A percentile compares a stretch with the other conserved stretches of the same genome.
phyloP scores from a whole-genome alignment of 2,888 invertebrate genomes.

The Acleris laterana region DNA sequence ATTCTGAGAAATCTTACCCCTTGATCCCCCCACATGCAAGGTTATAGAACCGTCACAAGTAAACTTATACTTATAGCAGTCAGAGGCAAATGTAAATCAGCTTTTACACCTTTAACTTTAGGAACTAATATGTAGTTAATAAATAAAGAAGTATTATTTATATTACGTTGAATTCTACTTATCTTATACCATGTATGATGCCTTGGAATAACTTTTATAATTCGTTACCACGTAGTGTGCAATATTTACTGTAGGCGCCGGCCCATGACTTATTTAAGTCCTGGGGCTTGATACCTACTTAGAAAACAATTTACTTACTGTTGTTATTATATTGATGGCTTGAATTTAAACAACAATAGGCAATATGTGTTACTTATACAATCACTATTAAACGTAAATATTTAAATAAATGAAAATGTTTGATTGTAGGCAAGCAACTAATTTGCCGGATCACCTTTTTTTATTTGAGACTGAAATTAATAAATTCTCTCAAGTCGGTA shows the following conservation, averaged over 20 bases:
- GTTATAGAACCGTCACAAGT: constrained; percentile 28
- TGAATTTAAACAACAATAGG: too few relatives aligned
- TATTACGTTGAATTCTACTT: constrained; percentile 34
- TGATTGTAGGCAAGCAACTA: not conserved
- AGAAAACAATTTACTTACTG: constrained; percentile 10
- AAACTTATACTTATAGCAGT: constrained; percentile 33
- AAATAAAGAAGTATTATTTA: constrained; percentile 37
- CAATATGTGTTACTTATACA: too few relatives aligned
- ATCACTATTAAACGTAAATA: too few relatives aligned
- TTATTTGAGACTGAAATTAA: constrained; percentile 30
- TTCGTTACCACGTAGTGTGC: constrained; percentile 36
- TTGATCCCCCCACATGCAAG: constrained; percentile 38
- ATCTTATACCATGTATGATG: constrained; percentile 21
- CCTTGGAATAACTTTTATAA: constrained; percentile 34
- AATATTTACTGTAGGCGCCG: constrained; percentile 28
- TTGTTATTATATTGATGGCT: constrained; percentile 2
- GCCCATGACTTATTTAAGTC: not conserved
- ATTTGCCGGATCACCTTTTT: constrained; percentile 13
- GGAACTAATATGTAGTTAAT: constrained; percentile 31
- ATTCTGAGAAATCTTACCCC: constrained; percentile 64
- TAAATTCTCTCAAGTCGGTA: constrained; percentile 27
- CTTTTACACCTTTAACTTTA: constrained; percentile 33
- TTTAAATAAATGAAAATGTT: not conserved
- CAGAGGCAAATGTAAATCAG: constrained; percentile 38
- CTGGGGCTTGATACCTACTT: not conserved